Evolutionary conservation across 2,797 vertebrate species (phyloP), one percentile per base, ranked within the genome.

Genomic region (Myotis vivesi): DNA sequence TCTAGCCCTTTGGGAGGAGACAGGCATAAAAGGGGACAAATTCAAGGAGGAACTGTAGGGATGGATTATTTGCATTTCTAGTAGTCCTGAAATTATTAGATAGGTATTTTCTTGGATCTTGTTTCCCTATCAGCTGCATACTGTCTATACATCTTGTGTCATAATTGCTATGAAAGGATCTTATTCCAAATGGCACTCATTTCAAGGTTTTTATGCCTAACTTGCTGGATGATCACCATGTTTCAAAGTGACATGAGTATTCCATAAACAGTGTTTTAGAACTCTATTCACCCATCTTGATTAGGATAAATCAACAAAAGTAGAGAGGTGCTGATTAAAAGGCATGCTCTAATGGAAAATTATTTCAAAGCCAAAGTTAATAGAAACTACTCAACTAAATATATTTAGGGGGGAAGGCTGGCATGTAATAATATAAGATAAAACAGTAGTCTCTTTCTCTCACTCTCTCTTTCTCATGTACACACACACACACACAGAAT

Each of bases 61-160:
- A 92, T 92, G 92, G 53, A 76, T 96, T 98, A 98, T 98, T 98
- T 98, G 97, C 97, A 97, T 98, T 98, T 97, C 95, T 97, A 96
- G 98, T 97, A 97, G 92, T 97, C 84, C 97, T 98, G 97, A 95
- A 98, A 97, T 98, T 97, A 98, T 97, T 98, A 97, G 96, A 98
- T 96, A 98, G 85, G 95, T 97, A 94, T 97, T 98, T 97, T 91
- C 97, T 98, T 98, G 98, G 97, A 97, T 97, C 96, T 97, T 97
- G 94, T 95, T 76, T 96, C 71, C 94, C 12, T 98, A 98, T 98
- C 98, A 98, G 93, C 87, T 73, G 71, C 51, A 96, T 95, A 97
- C 96, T 94, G 95, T 96, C 97, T 97, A 96, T 97, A 96, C 86
- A 82, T 87, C 76, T 96, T 97, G 59, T 94, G 92, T 97, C 94